Base-by-base conservation (phyloP, 2,888 invertebrate species). In the Bombyx huttoni region DNA sequence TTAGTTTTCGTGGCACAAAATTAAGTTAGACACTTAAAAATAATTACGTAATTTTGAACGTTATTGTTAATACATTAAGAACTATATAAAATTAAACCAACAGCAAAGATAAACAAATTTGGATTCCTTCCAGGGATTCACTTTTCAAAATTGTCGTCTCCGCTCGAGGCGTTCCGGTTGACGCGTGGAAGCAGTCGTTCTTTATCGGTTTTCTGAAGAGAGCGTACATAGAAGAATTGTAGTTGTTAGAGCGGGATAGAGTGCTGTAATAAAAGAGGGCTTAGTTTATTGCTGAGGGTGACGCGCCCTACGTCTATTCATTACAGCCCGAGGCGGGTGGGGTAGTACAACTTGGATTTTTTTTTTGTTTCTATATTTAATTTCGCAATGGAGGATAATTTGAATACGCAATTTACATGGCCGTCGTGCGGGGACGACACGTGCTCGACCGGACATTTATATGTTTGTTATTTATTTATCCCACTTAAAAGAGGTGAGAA, bases 341-440 rank as follows among this genome's bases (percentile, higher is more conserved):
- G 80, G 82, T 69, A 77, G 76, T 76, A 73, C 76, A 75, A 69
- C 68, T 66, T 63, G 68, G 64, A 67, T 66, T 73, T 79, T 83
- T 79, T 83, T 83, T 86, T 86, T 86, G 77, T 85, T 82, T 85
- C 80, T 76, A 72, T 83, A 83, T 85, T 88, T 83, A 83, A 86
- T 86, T 84, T 84, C 61, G 86, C 84, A 75, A 84, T 85, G 82
- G 84, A 73, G 82, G 75, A 78, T 81, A 78, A 81, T 82, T 83
- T 83, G 72, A 83, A 85, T 86, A 79, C 71, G 72, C 69, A 75
- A 81, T 80, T 79, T 80, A 83, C 78, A 84, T 83, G 81, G 81
- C 77, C 63, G 77, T 73, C 75, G 75, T 81, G 62, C 75, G 65
- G 66, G 59, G 65, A 67, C 12, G 40, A 10, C 40, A 40, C 40